Conservation (phyloP, 2,888 invertebrate species). For the Entomobrya multifasciata region DNA sequence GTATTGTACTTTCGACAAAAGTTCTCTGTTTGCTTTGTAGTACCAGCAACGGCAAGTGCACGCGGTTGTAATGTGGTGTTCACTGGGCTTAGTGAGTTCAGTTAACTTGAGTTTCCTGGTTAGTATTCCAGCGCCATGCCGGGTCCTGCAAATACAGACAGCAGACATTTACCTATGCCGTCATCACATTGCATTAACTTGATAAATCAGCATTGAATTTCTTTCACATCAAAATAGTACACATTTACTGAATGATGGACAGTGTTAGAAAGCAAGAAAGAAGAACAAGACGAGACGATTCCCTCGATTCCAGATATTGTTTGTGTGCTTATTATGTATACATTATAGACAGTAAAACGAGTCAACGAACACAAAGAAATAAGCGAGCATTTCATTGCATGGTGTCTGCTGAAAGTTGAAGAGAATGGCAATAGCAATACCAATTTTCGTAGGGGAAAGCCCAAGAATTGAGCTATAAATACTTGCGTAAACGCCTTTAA, state of each 20-base stretch:
- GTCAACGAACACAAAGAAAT: no score
- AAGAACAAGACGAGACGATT: not conserved
- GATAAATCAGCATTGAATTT: conserved; percentile 70
- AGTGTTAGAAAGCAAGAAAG: not conserved
- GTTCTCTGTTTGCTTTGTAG: conserved; percentile 8
- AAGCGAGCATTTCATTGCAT: no score
- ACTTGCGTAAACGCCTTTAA: not conserved
- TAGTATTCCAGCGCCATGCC: conserved; percentile 3
- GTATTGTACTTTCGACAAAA: not conserved
- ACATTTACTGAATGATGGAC: no score
- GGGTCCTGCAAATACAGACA: not conserved
- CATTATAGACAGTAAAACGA: no score
- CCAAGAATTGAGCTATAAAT: not conserved
- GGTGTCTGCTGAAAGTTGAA: conserved; percentile 6
- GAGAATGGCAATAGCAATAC: not conserved
- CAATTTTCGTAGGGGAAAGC: not conserved
- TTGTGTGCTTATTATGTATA: no score
- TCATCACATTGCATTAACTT: conserved; percentile 69
- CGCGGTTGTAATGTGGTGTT: not conserved
- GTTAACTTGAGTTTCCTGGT: not conserved
- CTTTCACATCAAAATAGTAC: conserved; percentile 52
- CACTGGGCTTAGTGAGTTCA: not conserved
- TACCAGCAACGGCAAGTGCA: not conserved
- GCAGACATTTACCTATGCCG: conserved; percentile 52
- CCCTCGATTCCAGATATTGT: no score